phyloP scores from a whole-genome alignment of 2,888 invertebrate genomes.

The Thereva unica region DNA sequence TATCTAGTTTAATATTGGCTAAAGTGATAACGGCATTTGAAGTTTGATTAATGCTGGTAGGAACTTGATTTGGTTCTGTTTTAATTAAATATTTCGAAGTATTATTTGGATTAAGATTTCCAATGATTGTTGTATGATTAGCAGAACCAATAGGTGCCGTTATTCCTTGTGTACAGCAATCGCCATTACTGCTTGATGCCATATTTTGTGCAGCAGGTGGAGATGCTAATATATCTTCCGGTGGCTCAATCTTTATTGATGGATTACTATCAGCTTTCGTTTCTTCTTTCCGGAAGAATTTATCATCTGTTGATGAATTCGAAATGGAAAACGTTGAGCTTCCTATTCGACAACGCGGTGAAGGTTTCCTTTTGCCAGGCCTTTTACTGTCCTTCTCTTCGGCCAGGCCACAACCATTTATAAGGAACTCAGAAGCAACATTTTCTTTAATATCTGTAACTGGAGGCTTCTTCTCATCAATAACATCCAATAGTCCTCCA shows the following conservation, averaged over 20 bases:
- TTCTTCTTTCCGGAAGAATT: constrained; percentile 51
- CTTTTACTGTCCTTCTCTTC: constrained; percentile 30
- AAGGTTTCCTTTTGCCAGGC: constrained; percentile 41
- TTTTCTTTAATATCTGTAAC: constrained; percentile 11
- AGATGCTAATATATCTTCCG: constrained; percentile 44
- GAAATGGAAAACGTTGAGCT: constrained; percentile 36
- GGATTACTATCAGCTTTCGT: constrained; percentile 36
- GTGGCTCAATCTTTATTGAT: constrained; percentile 48
- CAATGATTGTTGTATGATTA: constrained; percentile 14
- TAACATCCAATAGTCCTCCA: constrained; percentile 52
- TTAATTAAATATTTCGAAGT: constrained; percentile 4
- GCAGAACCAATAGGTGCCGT: constrained; percentile 9
- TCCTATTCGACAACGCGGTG: constrained; percentile 29
- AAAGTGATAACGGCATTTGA: constrained; percentile 51
- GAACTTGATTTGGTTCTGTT: constrained; percentile 44
- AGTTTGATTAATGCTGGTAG: constrained; percentile 49
- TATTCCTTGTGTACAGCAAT: constrained; percentile 27
- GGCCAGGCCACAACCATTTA: constrained; percentile 33
- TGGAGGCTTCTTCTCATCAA: constrained; percentile 46
- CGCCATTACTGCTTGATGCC: neutral
- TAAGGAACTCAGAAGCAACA: constrained; percentile 14
- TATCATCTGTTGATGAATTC: constrained; percentile 45
- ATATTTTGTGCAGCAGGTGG: constrained; percentile 40
- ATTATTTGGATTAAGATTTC: constrained; percentile 22
- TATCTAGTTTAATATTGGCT: constrained; percentile 53